A percentile compares a stretch with the other conserved stretches of the same genome.
Evolutionary conservation across 64 coral and sea anemone species (phyloP).

Genomic region (Montipora efflorescens): DNA sequence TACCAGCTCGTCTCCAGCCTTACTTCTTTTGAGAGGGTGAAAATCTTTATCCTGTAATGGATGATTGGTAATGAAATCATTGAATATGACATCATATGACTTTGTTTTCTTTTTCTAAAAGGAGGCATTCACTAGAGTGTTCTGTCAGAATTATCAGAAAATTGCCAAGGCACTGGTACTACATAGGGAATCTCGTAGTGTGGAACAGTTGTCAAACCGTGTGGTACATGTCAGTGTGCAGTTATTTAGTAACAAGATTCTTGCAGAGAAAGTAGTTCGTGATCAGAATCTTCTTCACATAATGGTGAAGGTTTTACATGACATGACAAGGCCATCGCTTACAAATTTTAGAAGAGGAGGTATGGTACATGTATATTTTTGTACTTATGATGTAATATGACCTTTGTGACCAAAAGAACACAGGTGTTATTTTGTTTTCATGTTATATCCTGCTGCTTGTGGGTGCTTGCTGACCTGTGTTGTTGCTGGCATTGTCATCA

Average conservation of each 20-base stretch:
- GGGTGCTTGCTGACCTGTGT: too few species aligned
- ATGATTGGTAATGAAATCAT: too few species aligned
- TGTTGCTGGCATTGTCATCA: too few species aligned
- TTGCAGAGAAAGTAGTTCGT: constrained; percentile 89
- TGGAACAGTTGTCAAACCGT: constrained; percentile 96
- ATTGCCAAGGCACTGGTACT: constrained; percentile 88
- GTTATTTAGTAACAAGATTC: constrained; percentile 92
- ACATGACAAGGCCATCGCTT: constrained; percentile 90
- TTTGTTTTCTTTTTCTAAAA: not conserved
- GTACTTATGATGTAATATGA: too few species aligned
- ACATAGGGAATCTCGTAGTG: constrained; percentile 53
- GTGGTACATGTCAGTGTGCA: constrained; percentile 98
- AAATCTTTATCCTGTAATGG: too few species aligned
- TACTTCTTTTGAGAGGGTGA: too few species aligned
- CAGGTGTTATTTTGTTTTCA: too few species aligned
- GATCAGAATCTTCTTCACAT: constrained; percentile 98
- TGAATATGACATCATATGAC: too few species aligned
- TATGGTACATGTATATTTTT: not conserved
- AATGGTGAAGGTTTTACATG: constrained; percentile 97
- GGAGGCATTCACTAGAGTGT: constrained; percentile 93
- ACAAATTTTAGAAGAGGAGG: constrained; percentile 78
- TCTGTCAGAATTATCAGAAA: constrained; percentile 97
- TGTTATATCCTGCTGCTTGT: too few species aligned
- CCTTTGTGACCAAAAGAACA: too few species aligned
- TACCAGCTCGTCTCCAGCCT: too few species aligned